Conservation (phyloP, 1,140 invertebrate species). For the Trigoniulus corallinus region DNA sequence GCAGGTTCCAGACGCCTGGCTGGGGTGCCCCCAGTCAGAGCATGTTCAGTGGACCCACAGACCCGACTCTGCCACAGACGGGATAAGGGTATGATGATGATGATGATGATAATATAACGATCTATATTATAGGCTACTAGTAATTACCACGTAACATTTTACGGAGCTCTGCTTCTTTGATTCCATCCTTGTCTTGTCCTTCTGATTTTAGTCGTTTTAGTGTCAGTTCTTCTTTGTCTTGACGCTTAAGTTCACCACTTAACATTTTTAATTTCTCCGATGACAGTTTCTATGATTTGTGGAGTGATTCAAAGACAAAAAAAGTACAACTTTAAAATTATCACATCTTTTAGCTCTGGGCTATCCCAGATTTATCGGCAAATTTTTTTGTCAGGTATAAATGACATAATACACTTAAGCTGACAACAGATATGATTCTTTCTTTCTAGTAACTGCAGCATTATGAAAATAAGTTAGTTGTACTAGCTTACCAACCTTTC, state of each 20-base stretch:
- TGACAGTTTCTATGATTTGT: constrained; percentile 45
- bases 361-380: too few species aligned
- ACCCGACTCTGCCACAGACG: too few species aligned
- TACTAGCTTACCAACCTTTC: constrained; percentile 49
- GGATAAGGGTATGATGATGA: too few species aligned
- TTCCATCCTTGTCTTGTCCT: constrained; percentile 66
- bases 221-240: constrained; percentile 77
- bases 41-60: too few species aligned
- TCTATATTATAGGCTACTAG: too few species aligned
- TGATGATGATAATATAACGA: too few species aligned
- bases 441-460: too few species aligned
- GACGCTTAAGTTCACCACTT: constrained; percentile 72
- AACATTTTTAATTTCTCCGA: constrained; percentile 68
- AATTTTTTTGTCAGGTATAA: too few species aligned
- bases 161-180: constrained; percentile 62
- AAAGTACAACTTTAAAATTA: constrained; percentile 2
- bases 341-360: neutral
- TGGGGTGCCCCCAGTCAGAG: too few species aligned
- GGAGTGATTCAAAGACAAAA: constrained; percentile 3
- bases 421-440: neutral
- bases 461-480: too few species aligned
- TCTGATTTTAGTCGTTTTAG: constrained; percentile 65
- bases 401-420: neutral
- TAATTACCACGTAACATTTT: constrained; percentile 51
- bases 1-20: too few species aligned